Conservation (phyloP, 2,113 vertebrate genomes). For the Vombatus ursinus region DNA sequence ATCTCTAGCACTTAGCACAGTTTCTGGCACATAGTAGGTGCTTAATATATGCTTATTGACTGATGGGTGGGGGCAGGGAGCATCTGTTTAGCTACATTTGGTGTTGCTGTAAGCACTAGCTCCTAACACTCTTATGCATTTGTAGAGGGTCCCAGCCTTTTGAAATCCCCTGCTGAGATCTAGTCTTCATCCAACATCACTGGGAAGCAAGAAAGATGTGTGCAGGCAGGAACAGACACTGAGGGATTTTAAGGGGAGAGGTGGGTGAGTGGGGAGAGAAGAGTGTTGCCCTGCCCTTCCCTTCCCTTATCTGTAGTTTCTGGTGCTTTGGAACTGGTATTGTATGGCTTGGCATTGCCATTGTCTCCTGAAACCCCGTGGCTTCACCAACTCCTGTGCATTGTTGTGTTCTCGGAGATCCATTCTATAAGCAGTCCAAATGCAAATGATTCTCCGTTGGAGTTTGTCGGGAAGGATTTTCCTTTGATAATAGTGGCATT, state of each 20-base stretch:
- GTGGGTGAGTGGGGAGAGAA: background rate
- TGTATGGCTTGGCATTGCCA: background rate
- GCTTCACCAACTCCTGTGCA: background rate
- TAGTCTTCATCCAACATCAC: background rate
- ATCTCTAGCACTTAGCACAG: background rate
- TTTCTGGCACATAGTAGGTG: background rate
- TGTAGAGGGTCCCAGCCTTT: background rate
- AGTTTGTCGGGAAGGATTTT: constrained; percentile 91
- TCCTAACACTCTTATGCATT: background rate
- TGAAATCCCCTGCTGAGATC: background rate
- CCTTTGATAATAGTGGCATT: constrained; percentile 91
- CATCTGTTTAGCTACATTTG: background rate
- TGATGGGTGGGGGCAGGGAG: background rate
- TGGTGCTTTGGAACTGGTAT: background rate
- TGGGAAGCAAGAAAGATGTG: background rate
- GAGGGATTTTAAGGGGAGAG: background rate
- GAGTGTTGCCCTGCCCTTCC: background rate
- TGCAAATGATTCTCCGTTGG: constrained; percentile 80
- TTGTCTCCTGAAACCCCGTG: background rate
- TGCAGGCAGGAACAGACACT: background rate
- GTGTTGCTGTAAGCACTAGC: background rate
- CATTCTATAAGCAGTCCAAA: constrained; percentile 85
- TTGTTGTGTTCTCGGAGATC: constrained; percentile 88
- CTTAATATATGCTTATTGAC: background rate
- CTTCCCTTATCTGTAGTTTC: background rate